Evolutionary conservation across 2,888 invertebrate species (phyloP), one percentile per base, ranked within the genome.

Genomic region (Cybosia mesomella): DNA sequence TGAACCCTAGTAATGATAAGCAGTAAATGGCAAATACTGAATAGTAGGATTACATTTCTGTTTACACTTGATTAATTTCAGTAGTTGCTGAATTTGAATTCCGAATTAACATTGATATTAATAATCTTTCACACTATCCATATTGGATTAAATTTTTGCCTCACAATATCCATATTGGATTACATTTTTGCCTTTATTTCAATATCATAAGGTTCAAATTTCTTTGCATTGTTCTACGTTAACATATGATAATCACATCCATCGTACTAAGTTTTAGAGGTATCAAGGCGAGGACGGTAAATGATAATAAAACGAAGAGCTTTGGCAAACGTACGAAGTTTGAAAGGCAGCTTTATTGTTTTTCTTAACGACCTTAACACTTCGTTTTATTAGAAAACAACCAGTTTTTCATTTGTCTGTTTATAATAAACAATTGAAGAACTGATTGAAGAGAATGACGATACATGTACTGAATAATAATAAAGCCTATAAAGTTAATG

Each of bases 291-390:
- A n/a, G n/a, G n/a, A 62, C 72, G 64, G 71, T 73, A 73, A 78
- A 81, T 74, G 79, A 77, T 81, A 80, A 84, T 84, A 83, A 83
- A 83, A 78, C 65, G 69, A 75, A 79, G 68, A 75, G 74, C 74
- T 75, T 59, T 64, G 61, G 70, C 74, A 70, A 77, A 75, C 58
- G 67, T 64, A 67, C 61, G 57, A 66, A 68, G 70, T 60, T 67
- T 74, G 72, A 73, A 64, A 75, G 75, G 72, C 68, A 58, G 63
- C 64, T 87, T 89, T 85, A 89, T 85, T 82, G 85, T 83, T 79
- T 59, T 73, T 71, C 85, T 86, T 87, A 85, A 88, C 83, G 84
- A 84, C 83, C 73, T 77, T 72, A 66, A 81, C 81, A 81, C 80
- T 74, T 68, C 74, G 74, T 75, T 85, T 83, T 86, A 86, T 86